Conservation (phyloP, 2,113 vertebrate genomes). For the Hippolais icterina region DNA sequence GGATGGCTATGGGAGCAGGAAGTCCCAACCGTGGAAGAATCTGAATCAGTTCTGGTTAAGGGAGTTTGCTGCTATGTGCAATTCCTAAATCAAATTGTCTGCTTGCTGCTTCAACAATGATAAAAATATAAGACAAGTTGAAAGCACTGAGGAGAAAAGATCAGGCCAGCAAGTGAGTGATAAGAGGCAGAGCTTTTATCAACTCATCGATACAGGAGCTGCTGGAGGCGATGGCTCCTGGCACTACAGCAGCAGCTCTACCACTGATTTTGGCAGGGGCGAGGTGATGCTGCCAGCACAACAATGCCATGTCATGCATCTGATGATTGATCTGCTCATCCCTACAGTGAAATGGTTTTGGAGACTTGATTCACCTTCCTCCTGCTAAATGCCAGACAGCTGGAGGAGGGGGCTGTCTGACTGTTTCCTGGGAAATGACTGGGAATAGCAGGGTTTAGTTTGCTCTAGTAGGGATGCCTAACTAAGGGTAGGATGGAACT, state of each 20-base stretch:
- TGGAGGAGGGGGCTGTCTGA: background rate
- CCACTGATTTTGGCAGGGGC: background rate
- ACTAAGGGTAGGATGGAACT: too few relatives aligned
- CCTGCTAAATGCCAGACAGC: background rate
- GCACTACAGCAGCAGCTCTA: background rate
- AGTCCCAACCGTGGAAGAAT: background rate
- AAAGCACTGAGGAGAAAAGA: background rate
- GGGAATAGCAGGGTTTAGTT: background rate
- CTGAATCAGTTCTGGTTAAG: background rate
- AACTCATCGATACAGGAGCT: background rate
- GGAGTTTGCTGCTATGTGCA: background rate
- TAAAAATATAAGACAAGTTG: background rate
- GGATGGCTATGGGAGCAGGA: background rate
- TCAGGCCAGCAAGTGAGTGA: background rate
- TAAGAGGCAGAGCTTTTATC: background rate
- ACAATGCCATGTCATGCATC: accelerated
- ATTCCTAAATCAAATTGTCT: background rate
- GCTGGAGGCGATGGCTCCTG: background rate
- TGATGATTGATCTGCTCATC: background rate
- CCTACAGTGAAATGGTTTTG: background rate
- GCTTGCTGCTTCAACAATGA: background rate
- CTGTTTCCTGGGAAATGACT: background rate
- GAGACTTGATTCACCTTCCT: background rate
- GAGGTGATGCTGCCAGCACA: background rate
- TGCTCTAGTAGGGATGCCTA: background rate